Base-by-base conservation (phyloP, 2,797 vertebrate genomes). In the Argentina silus region DNA sequence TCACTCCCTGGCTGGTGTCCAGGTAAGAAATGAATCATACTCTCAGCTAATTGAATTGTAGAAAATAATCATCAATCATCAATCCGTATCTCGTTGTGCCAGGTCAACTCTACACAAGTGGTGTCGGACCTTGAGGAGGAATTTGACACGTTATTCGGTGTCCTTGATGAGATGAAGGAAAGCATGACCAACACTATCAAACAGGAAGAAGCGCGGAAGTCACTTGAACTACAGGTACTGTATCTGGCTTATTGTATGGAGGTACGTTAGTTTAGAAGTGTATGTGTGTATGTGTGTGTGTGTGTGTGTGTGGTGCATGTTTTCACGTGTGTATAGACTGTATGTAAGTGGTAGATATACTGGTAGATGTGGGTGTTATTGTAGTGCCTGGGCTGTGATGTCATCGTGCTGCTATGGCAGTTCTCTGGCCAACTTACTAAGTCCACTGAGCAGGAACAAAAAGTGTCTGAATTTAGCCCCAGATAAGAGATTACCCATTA, bases 41-140 rank as follows among this genome's bases (percentile, higher is more conserved):
- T 6, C 1, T 47, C 42, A 14, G 17, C 45, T 17, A 14, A 19
- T 56, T 55, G 43, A 10, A 48, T 21, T 64, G 42, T 36, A 36
- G 27, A 21, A 48, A 44, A n/a, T 47, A 65, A 14, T 9, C n/a
- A n/a, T n/a, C n/a, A n/a, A 61, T 42, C 7, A 36, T 21, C 19
- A 23, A 57, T 36, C 12, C 7, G 3, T n/a, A 36, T 43, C 53
- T 67, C 63, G 3, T 36, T 50, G 7, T n/a, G 23, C 86, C 87
- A 98, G 97, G 88, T 91, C 61, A 97, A 96, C 86, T 95, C 96
- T 69, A 92, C 91, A 60, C 93, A 90, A 70, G 94, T 95, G 76
- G 92, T 94, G 73, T 92, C 93, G 0, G 97, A 97, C 44, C 83
- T 98, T 80, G 96, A 97, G 88, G 94, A 94, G 85, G 97, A 98